Evolutionary conservation across 30 jellyfish, hydroid and myxozoan genomes (phyloP).

Genomic region (Pseudorhiza aurosa): DNA sequence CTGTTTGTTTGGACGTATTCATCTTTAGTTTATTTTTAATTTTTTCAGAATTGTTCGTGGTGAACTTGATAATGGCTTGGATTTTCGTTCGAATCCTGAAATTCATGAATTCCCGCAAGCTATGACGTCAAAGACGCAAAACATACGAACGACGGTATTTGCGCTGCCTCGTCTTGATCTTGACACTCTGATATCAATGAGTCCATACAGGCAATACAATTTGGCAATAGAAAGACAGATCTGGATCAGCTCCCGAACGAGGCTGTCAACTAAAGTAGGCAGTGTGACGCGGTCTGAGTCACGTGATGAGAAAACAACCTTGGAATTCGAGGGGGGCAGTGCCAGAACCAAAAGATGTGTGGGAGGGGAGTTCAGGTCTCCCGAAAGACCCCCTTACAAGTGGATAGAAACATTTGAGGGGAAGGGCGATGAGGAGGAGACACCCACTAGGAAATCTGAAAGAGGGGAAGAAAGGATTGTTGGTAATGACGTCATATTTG

Average conservation of each 20-base stretch:
- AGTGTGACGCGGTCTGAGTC: no score
- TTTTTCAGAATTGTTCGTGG: slow-evolving; percentile 23
- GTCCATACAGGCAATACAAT: slow-evolving; percentile 49
- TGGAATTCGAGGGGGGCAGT: no score
- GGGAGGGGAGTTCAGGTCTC: no score
- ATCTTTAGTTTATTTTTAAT: neutral
- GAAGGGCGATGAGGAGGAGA: slow-evolving; percentile 24
- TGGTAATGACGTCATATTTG: slow-evolving; percentile 17
- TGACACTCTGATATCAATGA: slow-evolving; percentile 60
- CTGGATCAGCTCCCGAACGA: slow-evolving; percentile 4
- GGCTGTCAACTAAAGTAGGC: neutral
- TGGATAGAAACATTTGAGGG: neutral
- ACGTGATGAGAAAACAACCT: no score
- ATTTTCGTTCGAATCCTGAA: slow-evolving; percentile 57
- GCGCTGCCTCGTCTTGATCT: slow-evolving; percentile 83
- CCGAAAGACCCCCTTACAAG: no score
- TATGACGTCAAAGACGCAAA: slow-evolving; percentile 53
- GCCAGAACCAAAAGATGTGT: no score
- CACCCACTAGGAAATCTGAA: slow-evolving; percentile 22
- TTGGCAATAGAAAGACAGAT: slow-evolving; percentile 10
- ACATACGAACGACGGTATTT: slow-evolving; percentile 47
- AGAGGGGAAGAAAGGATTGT: neutral
- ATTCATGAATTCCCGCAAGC: slow-evolving; percentile 80
- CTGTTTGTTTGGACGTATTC: no score
- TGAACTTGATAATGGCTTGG: slow-evolving; percentile 30